Percentiles rank a stretch among this genome's conserved stretches.
These are phyloP conservation scores for Aphidius colemani DNA, from an alignment of 2,888 invertebrate genomes.

Conservation along the genomic window DNA sequence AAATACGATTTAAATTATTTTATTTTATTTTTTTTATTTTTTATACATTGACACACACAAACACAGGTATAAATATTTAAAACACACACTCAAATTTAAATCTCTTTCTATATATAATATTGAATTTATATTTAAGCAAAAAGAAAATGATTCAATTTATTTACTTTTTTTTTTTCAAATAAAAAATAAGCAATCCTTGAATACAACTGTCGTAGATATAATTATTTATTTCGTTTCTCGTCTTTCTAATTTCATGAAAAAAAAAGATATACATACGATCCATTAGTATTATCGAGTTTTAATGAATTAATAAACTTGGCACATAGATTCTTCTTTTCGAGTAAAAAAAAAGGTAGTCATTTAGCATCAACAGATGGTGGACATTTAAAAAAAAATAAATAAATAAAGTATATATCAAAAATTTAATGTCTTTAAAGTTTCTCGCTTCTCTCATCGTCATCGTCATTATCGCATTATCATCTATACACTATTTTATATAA, in stretches of 20 bases:
- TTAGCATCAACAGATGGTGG: conserved; percentile 16
- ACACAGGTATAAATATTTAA: conserved; percentile 8
- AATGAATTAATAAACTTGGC: conserved; percentile 43
- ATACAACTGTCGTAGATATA: too few species aligned
- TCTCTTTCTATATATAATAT: too few species aligned
- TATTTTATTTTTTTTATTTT: conserved; percentile 29
- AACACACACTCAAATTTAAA: background rate
- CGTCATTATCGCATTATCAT: background rate
- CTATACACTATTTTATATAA: background rate
- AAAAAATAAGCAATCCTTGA: too few species aligned
- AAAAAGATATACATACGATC: too few species aligned
- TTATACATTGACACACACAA: conserved; percentile 20
- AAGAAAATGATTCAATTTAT: too few species aligned
- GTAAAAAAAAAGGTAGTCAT: conserved; percentile 7
- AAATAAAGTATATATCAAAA: background rate
- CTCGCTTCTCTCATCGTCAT: conserved; percentile 1
- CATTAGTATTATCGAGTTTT: too few species aligned
- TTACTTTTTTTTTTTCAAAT: too few species aligned
- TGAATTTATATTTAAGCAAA: too few species aligned
- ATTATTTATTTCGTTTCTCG: too few species aligned
- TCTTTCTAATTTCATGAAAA: too few species aligned
- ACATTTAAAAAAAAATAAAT: conserved; percentile 8
- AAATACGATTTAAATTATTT: conserved; percentile 16
- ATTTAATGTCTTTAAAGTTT: conserved; percentile 31
- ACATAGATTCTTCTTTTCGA: conserved; percentile 20